These are phyloP conservation scores for Fistularia tabacaria DNA, from an alignment of 2,797 vertebrate genomes.

Conservation along the genomic window DNA sequence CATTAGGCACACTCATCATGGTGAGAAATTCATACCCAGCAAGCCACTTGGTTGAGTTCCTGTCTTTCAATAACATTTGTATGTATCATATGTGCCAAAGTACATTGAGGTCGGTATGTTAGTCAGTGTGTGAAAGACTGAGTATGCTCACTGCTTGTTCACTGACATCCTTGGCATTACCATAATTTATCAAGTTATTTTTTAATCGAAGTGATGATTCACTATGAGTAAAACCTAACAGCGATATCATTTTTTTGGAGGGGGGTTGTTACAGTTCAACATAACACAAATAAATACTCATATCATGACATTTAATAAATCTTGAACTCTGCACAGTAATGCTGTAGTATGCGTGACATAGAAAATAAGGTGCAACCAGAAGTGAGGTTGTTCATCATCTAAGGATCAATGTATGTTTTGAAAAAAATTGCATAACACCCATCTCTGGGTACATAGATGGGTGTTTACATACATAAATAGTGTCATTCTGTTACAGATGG, in stretches of 20 bases:
- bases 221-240: constrained; percentile 2
- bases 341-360: no score
- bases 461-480: no score
- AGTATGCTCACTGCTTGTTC: constrained; percentile 5
- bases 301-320: no score
- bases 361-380: no score
- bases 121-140: constrained; percentile 20
- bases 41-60: constrained; percentile 26
- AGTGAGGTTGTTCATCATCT: no score
- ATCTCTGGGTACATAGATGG: no score
- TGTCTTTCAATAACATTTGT: constrained; percentile 23
- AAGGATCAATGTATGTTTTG: no score
- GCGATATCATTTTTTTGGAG: neutral
- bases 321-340: no score
- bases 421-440: no score
- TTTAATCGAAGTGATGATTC: constrained; percentile 7
- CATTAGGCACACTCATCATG: constrained; percentile 37
- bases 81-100: constrained; percentile 19
- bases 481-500: no score
- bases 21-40: constrained; percentile 39
- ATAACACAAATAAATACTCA: no score
- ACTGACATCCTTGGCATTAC: constrained; percentile 13
- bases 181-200: constrained; percentile 2
- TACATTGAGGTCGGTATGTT: constrained; percentile 14
- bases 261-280: no score